Percentiles rank a stretch among this genome's conserved stretches.
phyloP scores from a whole-genome alignment of 2,797 vertebrate species.

The Tadarida brasiliensis region DNA sequence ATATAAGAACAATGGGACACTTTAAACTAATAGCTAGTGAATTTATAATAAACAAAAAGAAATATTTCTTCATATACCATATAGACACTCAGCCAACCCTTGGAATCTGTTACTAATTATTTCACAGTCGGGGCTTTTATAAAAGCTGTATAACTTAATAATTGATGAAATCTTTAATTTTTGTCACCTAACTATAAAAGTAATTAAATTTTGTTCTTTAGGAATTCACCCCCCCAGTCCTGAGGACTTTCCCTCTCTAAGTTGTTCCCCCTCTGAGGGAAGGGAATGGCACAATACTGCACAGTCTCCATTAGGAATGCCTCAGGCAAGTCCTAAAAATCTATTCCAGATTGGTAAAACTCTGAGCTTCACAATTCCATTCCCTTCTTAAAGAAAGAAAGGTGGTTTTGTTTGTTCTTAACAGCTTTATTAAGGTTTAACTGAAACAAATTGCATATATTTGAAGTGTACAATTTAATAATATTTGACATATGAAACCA shows the following conservation, averaged over 20 bases:
- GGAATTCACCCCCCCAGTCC: constrained; percentile 23
- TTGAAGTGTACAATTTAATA: background rate
- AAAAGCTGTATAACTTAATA: constrained; percentile 41
- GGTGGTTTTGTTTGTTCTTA: background rate
- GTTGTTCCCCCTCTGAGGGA: background rate
- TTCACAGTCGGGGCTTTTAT: background rate
- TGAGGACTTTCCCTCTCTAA: background rate
- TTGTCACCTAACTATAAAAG: constrained; percentile 64
- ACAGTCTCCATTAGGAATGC: background rate
- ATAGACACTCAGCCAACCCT: background rate
- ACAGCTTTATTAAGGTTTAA: background rate
- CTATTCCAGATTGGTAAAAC: background rate
- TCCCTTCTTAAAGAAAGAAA: background rate
- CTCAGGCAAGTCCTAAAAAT: background rate
- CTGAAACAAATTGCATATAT: background rate
- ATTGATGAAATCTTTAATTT: constrained; percentile 68
- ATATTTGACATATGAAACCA: constrained; percentile 26
- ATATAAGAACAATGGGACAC: constrained; percentile 72
- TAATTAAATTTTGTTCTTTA: constrained; percentile 58
- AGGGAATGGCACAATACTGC: background rate
- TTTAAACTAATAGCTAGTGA: constrained; percentile 72
- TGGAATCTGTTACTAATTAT: constrained; percentile 62
- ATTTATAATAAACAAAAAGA: constrained; percentile 67
- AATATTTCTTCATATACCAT: constrained; percentile 46
- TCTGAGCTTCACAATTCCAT: constrained; percentile 6